These are phyloP conservation scores for Clupea harengus DNA, from an alignment of 2,113 vertebrate species.

Conservation along the genomic window DNA sequence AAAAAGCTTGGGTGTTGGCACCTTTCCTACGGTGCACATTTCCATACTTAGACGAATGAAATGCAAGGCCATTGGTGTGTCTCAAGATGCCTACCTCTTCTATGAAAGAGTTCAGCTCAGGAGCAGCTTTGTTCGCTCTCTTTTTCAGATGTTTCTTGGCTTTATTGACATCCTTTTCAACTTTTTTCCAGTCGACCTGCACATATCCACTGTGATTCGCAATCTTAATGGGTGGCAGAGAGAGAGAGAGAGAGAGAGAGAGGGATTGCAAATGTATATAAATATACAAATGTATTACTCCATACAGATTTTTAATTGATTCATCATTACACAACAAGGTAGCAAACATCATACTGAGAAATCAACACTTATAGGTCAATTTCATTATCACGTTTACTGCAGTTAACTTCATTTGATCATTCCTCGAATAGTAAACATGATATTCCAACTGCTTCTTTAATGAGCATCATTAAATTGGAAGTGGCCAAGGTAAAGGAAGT, in stretches of 20 bases:
- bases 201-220: conserved; percentile 96
- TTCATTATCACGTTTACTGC: not conserved
- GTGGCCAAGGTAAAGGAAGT: not conserved
- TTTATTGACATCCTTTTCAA: conserved; percentile 98
- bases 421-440: not conserved
- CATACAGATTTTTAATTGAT: not conserved
- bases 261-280: not conserved
- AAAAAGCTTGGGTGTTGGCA: not conserved
- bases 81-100: conserved; percentile 79
- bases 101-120: conserved; percentile 89
- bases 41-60: not conserved
- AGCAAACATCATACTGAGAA: not conserved
- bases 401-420: not conserved
- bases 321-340: not conserved
- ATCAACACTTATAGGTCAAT: not conserved
- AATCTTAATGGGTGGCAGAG: conserved; percentile 70
- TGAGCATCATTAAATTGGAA: not conserved
- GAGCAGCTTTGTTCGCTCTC: conserved; percentile 84
- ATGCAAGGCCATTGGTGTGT: no score
- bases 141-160: conserved; percentile 95
- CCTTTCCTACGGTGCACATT: not conserved
- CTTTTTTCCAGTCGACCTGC: conserved; percentile 96
- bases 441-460: not conserved
- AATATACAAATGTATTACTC: not conserved
- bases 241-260: not conserved